Percentiles rank a stretch among this genome's conserved stretches.
These are phyloP conservation scores for Spongilla lacustris DNA, from an alignment of 37 sponge, comb jelly and placozoan genomes.

Conservation along the genomic window DNA sequence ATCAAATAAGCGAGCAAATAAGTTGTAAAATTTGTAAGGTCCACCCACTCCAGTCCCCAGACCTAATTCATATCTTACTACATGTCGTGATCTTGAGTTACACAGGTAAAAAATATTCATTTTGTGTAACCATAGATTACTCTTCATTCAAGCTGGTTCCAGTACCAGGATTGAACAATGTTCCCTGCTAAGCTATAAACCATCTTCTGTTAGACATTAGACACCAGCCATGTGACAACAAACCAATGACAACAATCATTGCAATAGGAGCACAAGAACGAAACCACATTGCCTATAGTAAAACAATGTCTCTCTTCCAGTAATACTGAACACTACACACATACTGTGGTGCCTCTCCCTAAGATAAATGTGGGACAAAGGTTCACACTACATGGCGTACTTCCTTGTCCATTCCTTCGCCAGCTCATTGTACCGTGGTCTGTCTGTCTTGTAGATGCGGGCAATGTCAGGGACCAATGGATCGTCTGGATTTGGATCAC, in stretches of 20 bases:
- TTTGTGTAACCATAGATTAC: too few species aligned
- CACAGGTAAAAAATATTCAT: too few species aligned
- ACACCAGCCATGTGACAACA: too few species aligned
- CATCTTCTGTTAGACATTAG: too few species aligned
- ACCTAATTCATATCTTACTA: too few species aligned
- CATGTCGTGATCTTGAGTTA: too few species aligned
- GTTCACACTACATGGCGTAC: constrained; percentile 84
- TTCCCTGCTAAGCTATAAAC: too few species aligned
- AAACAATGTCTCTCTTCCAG: background rate
- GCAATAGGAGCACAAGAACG: background rate
- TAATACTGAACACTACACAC: background rate
- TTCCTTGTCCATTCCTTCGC: constrained; percentile 94
- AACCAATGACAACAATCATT: background rate
- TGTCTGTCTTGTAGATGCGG: constrained; percentile 85
- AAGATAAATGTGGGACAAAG: constrained; percentile 5
- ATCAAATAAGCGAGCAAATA: too few species aligned
- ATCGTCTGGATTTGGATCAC: constrained; percentile 95
- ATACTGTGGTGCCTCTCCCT: background rate
- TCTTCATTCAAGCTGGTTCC: too few species aligned
- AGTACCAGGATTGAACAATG: too few species aligned
- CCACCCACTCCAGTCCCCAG: too few species aligned
- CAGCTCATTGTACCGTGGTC: constrained; percentile 73
- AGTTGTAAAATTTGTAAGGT: too few species aligned
- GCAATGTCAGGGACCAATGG: constrained; percentile 97
- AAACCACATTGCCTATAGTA: background rate